phyloP scores from a whole-genome alignment of 2,113 vertebrate genomes.

The Gavialis gangeticus region DNA sequence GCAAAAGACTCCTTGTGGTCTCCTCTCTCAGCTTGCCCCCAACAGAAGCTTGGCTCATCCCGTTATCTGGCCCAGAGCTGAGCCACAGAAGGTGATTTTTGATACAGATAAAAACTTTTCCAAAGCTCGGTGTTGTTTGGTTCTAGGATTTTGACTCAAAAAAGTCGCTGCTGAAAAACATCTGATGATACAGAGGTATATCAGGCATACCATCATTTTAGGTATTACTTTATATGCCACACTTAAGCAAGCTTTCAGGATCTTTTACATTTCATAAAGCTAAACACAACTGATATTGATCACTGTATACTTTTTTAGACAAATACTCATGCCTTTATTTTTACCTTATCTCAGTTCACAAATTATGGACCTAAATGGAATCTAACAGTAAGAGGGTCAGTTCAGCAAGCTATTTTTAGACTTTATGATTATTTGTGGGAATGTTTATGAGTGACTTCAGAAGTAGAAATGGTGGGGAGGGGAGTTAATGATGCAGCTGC shows the following conservation, averaged over 20 bases:
- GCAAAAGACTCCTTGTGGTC: not conserved
- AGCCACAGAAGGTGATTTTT: not conserved
- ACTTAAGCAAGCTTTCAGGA: not conserved
- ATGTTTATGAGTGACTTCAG: not conserved
- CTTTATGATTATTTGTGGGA: accelerated
- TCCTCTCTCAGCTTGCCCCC: not conserved
- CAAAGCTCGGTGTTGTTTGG: not conserved
- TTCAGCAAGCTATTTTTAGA: not conserved
- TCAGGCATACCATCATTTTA: not conserved
- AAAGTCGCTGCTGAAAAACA: not conserved
- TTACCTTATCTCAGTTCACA: slow-evolving; percentile 9
- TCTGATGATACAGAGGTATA: not conserved
- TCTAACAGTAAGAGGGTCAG: not conserved
- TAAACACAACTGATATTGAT: not conserved
- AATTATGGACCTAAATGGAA: not conserved
- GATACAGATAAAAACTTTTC: not conserved
- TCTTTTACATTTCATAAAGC: not conserved
- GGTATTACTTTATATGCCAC: not conserved
- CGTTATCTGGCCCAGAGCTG: not conserved
- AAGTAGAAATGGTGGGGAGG: not conserved
- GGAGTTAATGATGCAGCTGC: not conserved
- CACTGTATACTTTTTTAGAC: not conserved
- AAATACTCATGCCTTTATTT: not conserved
- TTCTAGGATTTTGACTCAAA: not conserved
- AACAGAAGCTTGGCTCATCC: not conserved